These are phyloP conservation scores for Gymnosoma rotundatum DNA, from an alignment of 2,888 invertebrate species.

Conservation along the genomic window DNA sequence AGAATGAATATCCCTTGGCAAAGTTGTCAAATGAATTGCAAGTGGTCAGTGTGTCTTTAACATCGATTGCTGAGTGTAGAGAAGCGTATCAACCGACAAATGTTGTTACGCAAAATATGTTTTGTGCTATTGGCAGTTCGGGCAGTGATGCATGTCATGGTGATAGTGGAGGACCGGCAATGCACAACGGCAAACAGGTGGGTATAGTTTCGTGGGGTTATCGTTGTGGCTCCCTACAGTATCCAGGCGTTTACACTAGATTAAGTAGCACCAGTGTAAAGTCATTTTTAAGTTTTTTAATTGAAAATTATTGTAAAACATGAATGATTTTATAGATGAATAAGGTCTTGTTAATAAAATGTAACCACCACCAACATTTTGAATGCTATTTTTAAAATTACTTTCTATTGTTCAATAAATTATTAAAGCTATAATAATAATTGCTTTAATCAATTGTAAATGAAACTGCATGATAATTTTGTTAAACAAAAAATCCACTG, in stretches of 20 bases:
- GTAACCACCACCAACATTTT: neutral
- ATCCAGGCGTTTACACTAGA: conserved; percentile 89
- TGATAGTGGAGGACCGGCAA: conserved; percentile 78
- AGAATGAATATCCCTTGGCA: conserved; percentile 22
- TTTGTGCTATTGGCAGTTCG: conserved; percentile 74
- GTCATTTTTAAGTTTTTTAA: conserved; percentile 44
- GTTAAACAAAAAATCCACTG: neutral
- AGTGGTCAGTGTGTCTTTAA: conserved; percentile 63
- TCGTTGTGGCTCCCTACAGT: conserved; percentile 83
- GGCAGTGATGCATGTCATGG: conserved; percentile 76
- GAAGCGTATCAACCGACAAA: neutral
- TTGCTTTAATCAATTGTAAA: conserved; percentile 9
- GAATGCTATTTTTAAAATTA: neutral
- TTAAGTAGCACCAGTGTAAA: conserved; percentile 80
- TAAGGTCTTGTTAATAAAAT: neutral
- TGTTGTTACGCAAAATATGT: conserved; percentile 73
- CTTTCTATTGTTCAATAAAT: neutral
- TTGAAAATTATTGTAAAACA: conserved; percentile 48
- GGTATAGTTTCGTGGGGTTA: conserved; percentile 86
- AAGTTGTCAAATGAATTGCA: conserved; percentile 66
- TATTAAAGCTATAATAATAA: conserved; percentile 1
- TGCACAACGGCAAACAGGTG: conserved; percentile 76
- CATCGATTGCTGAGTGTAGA: conserved; percentile 61
- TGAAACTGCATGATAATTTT: conserved; percentile 8
- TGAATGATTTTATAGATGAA: neutral